Evolutionary conservation across 2,113 vertebrate genomes (phyloP), one percentile per base, ranked within the genome.

Genomic region (Suncus etruscus): DNA sequence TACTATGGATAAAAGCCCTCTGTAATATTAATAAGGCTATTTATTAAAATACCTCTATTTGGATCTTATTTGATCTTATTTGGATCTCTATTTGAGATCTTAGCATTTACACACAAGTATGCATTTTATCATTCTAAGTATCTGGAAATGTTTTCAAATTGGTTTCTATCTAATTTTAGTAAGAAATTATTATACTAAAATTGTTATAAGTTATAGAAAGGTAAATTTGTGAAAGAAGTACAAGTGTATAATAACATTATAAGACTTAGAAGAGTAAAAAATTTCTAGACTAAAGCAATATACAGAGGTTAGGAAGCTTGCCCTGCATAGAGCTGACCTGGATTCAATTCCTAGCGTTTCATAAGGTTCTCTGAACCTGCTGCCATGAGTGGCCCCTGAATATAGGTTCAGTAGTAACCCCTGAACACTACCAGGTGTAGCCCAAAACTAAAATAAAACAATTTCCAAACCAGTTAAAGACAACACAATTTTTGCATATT

Each of bases 181-280:
- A 81, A 65, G 29, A 50, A 83, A 48, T 80, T 74, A 78, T n/a
- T 73, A 61, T 61, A 66, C 58, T 79, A 79, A 79, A 76, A 70
- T 86, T 72, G 20, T 18, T 48, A 78, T 58, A 9, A 48, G 9
- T 58, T 85, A 50, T 27, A 66, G n/a, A 48, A 24, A 86, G 65
- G 31, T 50, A 50, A 48, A 74, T 12, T 78, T 83, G 25, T 32
- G 24, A 81, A 78, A 80, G 11, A 85, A 50, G 45, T 6, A 22
- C 54, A 63, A 45, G 58, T 81, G 81, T 80, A 58, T 69, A 86
- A 58, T 61, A 31, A 81, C 31, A 69, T 29, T 76, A 75, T 1
- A 51, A 48, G 65, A 79, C 31, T 74, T 83, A 72, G 45, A 15
- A 39, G 29, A 89, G 48, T 76, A 70, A 70, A 11, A 88, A 65